Evolutionary conservation across 2,888 invertebrate genomes (phyloP), one percentile per base, ranked within the genome.

Genomic region (Drosophila anceps): DNA sequence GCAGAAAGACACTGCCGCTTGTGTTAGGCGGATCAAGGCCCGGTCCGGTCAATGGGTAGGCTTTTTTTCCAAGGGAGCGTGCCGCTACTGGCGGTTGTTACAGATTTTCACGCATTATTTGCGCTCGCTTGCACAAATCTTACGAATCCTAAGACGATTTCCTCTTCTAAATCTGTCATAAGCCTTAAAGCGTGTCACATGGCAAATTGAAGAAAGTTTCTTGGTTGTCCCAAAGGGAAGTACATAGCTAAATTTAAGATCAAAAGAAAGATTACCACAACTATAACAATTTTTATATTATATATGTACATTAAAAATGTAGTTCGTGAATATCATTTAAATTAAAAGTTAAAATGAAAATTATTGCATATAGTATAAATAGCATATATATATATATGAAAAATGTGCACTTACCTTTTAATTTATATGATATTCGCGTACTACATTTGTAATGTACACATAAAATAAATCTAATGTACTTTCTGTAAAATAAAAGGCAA

Each of bases 181-280:
- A 92, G 91, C 92, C 84, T 68, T 81, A 91, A 92, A 92, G 92
- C 91, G 90, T 90, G 91, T 92, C 92, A 90, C 85, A 90, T 73
- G 91, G 85, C 90, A 90, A 92, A 92, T 92, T 92, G 80, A 88
- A 87, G 87, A 87, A 83, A 83, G 65, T 79, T 83, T 20, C 46
- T 66, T 44, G 15, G 53, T 46, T 61, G 20, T 12, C 27, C 43
- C 44, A 31, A 41, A 27, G 35, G 33, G 7, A 53, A 64, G 50
- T 41, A 31, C 12, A 31, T 50, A 29, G n/a, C 13, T n/a, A n/a
- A 9, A n/a, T 29, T 2, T 6, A 4, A 15, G 2, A n/a, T 6
- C 9, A 18, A 12, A 9, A 20, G 20, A 35, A 33, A 35, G 5
- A 1, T 1, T 48, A 13, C 1, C 27, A 10, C 10, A 48, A 48